Percentiles rank a stretch among this genome's conserved stretches.
Evolutionary conservation across 2,888 invertebrate genomes (phyloP).

Genomic region (Rugalucina vietnamica): DNA sequence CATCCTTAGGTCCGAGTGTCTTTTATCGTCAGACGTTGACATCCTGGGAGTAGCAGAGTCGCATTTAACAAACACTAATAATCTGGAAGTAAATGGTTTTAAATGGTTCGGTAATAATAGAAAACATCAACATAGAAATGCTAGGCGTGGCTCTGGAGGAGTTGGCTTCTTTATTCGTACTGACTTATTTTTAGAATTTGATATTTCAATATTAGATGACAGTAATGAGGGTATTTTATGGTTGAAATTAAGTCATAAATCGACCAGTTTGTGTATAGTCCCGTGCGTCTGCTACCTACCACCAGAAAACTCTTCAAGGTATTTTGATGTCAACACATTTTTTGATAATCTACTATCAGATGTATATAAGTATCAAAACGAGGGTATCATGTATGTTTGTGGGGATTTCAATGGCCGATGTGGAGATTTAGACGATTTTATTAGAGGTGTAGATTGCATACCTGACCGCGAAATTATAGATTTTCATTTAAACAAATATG

Average conservation of each 20-base stretch:
- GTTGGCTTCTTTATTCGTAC: slow-evolving; percentile 27
- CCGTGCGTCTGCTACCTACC: slow-evolving; percentile 48
- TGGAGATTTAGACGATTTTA: slow-evolving; percentile 44
- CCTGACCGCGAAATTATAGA: slow-evolving; percentile 33
- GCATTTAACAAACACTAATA: slow-evolving; percentile 13
- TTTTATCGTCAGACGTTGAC: slow-evolving; percentile 5
- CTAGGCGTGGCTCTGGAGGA: slow-evolving; percentile 23
- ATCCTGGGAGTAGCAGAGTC: slow-evolving; percentile 44
- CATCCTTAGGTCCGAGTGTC: neutral
- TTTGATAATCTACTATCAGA: slow-evolving; percentile 26
- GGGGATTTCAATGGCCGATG: slow-evolving; percentile 48
- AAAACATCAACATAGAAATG: slow-evolving; percentile 10
- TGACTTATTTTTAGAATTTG: neutral
- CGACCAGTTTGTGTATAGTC: neutral
- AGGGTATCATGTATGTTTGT: slow-evolving; percentile 24
- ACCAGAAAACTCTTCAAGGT: slow-evolving; percentile 29
- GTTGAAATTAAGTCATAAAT: slow-evolving; percentile 19
- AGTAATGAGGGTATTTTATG: slow-evolving; percentile 30
- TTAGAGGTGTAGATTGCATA: slow-evolving; percentile 40
- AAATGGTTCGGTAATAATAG: slow-evolving; percentile 28
- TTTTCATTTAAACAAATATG: slow-evolving; percentile 38
- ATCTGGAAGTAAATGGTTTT: slow-evolving; percentile 3
- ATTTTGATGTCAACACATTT: slow-evolving; percentile 35
- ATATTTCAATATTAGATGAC: slow-evolving; percentile 12
- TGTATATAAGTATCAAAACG: slow-evolving; percentile 19